A percentile compares a stretch with the other conserved stretches of the same genome.
Conservation (phyloP, 2,797 vertebrate genomes). For the Sciurus vulgaris region DNA sequence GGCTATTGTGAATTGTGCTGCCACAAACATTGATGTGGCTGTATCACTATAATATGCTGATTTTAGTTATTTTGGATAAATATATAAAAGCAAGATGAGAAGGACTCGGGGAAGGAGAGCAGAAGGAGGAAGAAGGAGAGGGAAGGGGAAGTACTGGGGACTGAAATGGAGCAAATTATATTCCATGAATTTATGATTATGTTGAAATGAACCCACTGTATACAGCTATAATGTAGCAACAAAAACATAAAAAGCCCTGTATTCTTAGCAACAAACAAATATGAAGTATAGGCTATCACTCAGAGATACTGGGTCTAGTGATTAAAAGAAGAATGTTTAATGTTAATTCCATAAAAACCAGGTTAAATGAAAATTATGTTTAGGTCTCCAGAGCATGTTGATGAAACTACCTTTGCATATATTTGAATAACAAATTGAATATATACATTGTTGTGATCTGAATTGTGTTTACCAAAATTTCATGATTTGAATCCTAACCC, state of each 20-base stretch:
- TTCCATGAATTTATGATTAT: too few species aligned
- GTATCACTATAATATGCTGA: too few species aligned
- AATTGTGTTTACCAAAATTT: background rate
- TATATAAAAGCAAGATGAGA: too few species aligned
- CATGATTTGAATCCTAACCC: background rate
- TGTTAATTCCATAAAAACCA: background rate
- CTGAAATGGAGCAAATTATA: too few species aligned
- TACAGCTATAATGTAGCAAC: too few species aligned
- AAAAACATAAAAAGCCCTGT: background rate
- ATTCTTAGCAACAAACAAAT: background rate
- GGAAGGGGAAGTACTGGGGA: too few species aligned
- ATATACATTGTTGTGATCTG: background rate
- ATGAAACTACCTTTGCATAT: slow-evolving; percentile 14
- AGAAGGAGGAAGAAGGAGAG: too few species aligned
- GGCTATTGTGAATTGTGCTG: too few species aligned
- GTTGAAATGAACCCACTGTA: too few species aligned
- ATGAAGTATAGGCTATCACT: background rate
- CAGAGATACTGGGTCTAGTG: background rate
- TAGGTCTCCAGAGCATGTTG: slow-evolving; percentile 10
- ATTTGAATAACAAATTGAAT: slow-evolving; percentile 18
- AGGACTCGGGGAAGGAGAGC: too few species aligned
- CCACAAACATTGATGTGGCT: too few species aligned
- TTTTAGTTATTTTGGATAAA: too few species aligned
- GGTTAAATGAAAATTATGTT: slow-evolving; percentile 37
- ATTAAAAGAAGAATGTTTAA: background rate